Evolutionary conservation across 2,113 vertebrate genomes (phyloP).

Genomic region (Meles meles): DNA sequence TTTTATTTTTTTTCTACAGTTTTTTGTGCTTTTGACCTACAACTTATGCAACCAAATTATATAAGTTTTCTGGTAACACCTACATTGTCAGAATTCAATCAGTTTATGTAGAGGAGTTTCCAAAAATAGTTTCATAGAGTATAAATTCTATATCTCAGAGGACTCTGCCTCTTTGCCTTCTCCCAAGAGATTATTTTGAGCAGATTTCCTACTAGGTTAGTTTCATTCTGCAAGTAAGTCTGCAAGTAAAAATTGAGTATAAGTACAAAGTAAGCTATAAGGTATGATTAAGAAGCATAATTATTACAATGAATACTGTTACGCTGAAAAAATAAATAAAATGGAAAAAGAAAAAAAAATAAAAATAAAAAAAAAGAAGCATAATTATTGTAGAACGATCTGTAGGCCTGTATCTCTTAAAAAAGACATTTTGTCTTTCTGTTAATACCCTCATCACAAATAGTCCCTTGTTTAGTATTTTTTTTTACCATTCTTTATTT

Average conservation of each 20-base stretch:
- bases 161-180: slow-evolving; percentile 64
- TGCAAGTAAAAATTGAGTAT: slow-evolving; percentile 24
- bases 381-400: background rate
- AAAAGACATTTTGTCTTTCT: background rate
- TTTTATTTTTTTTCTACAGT: background rate
- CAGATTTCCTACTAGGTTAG: slow-evolving; percentile 63
- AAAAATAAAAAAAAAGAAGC: too few relatives aligned
- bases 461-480: background rate
- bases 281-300: background rate
- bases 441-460: slow-evolving; percentile 31
- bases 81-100: slow-evolving; percentile 74
- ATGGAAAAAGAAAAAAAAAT: too few relatives aligned
- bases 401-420: background rate
- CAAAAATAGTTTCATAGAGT: slow-evolving; percentile 65
- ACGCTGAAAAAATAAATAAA: too few relatives aligned
- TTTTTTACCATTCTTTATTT: background rate
- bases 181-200: slow-evolving; percentile 49
- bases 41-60: slow-evolving; percentile 73
- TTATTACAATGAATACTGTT: too few relatives aligned
- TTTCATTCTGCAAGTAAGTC: slow-evolving; percentile 45
- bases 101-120: slow-evolving; percentile 62
- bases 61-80: slow-evolving; percentile 66
- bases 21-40: slow-evolving; percentile 69
- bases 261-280: slow-evolving; percentile 16
- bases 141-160: slow-evolving; percentile 69